These are phyloP conservation scores for Lysandra bellargus DNA, from an alignment of 2,888 invertebrate species.

Conservation along the genomic window DNA sequence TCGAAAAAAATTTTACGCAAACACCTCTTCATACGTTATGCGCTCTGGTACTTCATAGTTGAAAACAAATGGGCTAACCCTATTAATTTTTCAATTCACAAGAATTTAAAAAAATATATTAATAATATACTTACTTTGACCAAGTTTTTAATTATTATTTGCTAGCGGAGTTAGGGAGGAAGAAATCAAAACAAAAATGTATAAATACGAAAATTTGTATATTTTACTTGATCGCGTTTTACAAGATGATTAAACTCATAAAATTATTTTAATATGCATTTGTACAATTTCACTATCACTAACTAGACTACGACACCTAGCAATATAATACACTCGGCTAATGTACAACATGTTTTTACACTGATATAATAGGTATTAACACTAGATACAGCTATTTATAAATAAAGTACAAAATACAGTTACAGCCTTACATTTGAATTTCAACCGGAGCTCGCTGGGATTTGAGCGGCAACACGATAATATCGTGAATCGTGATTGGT, in stretches of 20 bases:
- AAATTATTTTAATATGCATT: constrained; percentile 76
- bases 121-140: background rate
- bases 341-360: constrained; percentile 78
- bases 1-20: background rate
- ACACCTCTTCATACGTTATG: too few relatives aligned
- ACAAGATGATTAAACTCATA: constrained; percentile 76
- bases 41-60: too few relatives aligned
- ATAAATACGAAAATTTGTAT: constrained; percentile 74
- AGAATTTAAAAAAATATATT: too few relatives aligned
- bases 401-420: constrained; percentile 60
- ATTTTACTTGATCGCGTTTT: constrained; percentile 79
- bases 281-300: constrained; percentile 80
- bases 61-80: too few relatives aligned
- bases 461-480: background rate
- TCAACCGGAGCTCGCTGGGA: constrained; percentile 8
- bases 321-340: constrained; percentile 75
- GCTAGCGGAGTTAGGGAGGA: background rate
- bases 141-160: background rate
- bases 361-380: constrained; percentile 56
- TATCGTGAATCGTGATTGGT: background rate
- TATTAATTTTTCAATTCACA: too few relatives aligned
- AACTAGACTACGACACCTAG: constrained; percentile 73
- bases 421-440: constrained; percentile 28
- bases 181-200: constrained; percentile 41
- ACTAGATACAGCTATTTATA: constrained; percentile 59